Evolutionary conservation across 2,113 vertebrate species (phyloP), one percentile per base, ranked within the genome.

Genomic region (Vireo altiloquus): DNA sequence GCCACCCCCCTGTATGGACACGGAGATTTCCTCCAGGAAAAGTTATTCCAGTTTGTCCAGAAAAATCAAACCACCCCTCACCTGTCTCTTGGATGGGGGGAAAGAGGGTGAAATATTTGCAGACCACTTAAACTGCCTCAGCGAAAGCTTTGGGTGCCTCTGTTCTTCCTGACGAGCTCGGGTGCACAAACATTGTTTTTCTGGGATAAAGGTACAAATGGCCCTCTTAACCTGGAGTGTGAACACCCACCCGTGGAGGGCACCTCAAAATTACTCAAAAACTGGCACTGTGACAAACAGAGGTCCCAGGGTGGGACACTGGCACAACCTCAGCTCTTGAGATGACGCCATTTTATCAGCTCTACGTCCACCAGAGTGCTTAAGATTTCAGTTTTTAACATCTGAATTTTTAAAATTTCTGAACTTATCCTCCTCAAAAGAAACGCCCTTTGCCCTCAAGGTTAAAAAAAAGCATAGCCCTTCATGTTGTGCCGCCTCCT

Each of bases 21-120:
- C 0, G 0, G 2, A 40, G 50, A 24, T 33, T 78, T 77, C 70
- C 35, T 66, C 52, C 8, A 35, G 30, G 7, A 54, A 14, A 27
- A 15, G 7, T 5, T 60, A 4, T 31, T 69, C 30, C 23, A 42
- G 40, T 23, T 92, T 74, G 54, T 23, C n/a, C 11, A 57, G 44
- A 50, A 82, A 86, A 66, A 83, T 24, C 16, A 33, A 80, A 70
- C 15, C 53, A 1, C 3, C 28, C 27, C 23, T 87, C n/a, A 21
- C 6, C 20, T 0, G 0, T 5, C 39, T 61, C 1, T 2, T 37
- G 44, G 33, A 8, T 7, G 24, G 8, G 24, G 24, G 24, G 10
- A 44, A 64, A 57, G 15, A 44, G 22, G 35, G 16, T 25, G 30
- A 85, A 71, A 60, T 13, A 17, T 37, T 31, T 33, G 13, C 3